Conservation (phyloP, 2,797 vertebrate species). For the Merluccius polli region DNA sequence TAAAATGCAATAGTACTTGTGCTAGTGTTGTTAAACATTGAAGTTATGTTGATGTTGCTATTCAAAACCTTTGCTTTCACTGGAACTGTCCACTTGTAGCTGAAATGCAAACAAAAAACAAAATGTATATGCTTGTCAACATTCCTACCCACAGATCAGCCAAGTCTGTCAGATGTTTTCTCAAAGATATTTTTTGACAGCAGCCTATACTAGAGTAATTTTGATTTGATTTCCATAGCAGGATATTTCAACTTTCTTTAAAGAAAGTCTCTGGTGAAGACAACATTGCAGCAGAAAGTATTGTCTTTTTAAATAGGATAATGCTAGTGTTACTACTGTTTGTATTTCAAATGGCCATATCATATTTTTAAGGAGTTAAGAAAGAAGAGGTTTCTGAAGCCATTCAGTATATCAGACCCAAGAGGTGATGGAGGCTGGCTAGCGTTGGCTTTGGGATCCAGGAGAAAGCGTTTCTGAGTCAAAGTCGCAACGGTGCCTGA, state of each 20-base stretch:
- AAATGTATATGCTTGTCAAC: neutral
- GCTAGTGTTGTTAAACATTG: constrained; percentile 67
- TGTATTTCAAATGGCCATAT: neutral
- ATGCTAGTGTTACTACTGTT: neutral
- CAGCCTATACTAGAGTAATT: neutral
- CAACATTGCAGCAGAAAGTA: neutral
- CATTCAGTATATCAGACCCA: constrained; percentile 46
- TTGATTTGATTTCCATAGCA: neutral
- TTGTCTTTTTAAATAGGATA: neutral
- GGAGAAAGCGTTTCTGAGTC: constrained; percentile 83
- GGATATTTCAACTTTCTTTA: neutral
- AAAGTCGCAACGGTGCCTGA: constrained; percentile 45
- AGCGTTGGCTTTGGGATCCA: constrained; percentile 80
- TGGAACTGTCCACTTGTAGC: constrained; percentile 94
- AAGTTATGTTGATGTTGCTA: constrained; percentile 16
- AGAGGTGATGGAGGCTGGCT: constrained; percentile 57
- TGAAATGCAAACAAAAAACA: constrained; percentile 55
- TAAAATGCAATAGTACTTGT: constrained; percentile 62
- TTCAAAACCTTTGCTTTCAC: constrained; percentile 70
- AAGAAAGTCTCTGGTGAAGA: neutral
- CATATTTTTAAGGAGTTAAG: neutral
- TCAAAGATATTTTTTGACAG: neutral
- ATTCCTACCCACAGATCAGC: neutral
- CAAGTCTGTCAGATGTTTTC: neutral
- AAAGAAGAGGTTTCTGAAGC: neutral